Percentiles rank a stretch among this genome's conserved stretches.
Conservation (phyloP, 2,797 vertebrate genomes). For the Meda fulgida region DNA sequence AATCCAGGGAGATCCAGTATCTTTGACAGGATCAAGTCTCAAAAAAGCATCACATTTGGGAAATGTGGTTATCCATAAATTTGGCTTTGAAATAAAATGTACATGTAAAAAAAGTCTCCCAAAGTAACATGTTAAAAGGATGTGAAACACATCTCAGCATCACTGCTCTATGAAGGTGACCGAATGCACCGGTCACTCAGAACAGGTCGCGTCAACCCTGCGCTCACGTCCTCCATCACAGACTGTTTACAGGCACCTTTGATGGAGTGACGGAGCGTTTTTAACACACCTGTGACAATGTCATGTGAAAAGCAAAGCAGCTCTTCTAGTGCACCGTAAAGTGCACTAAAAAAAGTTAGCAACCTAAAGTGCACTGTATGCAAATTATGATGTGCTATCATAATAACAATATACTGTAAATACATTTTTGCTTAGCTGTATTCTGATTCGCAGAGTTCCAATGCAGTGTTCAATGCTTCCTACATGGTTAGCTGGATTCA, state of each 20-base stretch:
- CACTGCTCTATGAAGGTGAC: not conserved
- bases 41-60: not conserved
- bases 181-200: conserved; percentile 9
- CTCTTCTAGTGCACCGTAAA: conserved; percentile 1
- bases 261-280: not conserved
- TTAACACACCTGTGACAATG: conserved; percentile 18
- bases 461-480: not conserved
- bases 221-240: conserved; percentile 21
- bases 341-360: not conserved
- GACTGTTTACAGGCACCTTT: not conserved
- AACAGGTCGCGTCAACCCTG: conserved; percentile 15
- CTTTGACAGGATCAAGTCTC: not conserved
- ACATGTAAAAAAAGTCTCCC: not conserved
- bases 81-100: no score
- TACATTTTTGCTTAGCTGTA: not conserved
- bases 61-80: not conserved
- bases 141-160: not conserved
- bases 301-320: not conserved
- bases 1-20: not conserved
- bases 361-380: not conserved
- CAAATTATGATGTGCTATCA: not conserved
- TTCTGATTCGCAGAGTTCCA: not conserved
- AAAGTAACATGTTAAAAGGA: not conserved
- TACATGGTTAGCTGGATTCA: no score
- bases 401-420: not conserved